Evolutionary conservation across 2,888 invertebrate species (phyloP), one percentile per base, ranked within the genome.

Genomic region (Nasonia oneida): DNA sequence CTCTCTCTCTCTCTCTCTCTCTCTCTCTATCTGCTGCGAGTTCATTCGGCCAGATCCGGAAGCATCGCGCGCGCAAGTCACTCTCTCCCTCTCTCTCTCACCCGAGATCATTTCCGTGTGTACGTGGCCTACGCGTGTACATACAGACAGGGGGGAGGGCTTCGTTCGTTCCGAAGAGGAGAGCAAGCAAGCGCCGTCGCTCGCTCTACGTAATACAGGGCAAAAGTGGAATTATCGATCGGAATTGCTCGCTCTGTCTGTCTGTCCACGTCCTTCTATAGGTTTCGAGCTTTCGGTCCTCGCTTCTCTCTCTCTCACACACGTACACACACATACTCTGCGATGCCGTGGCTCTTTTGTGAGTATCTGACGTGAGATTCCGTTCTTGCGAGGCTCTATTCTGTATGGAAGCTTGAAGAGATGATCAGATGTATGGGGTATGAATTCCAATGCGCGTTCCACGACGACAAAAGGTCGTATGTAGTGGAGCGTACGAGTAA

Each of bases 141-240:
- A 70, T 39, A 39, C 2, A 64, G 10, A 64, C 18, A 64, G 64
- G 15, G 29, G 64, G 29, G 67, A 67, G 67, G 3, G n/a, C 57
- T 67, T 33, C 67, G 67, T 67, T 67, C 67, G 29, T 67, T 67
- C 33, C 14, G 33, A 15, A 67, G 67, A 29, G 33, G 67, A 67
- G 67, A 67, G 67, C 23, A 67, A 67, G 23, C 67, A 12, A 33
- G 67, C 29, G 67, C 12, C 47, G 78, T 29, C 23, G 23, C 23
- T 23, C 23, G 23, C 23, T 23, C 23, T 23, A 23, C 23, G 23
- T 23, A 23, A 23, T 23, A 23, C 23, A 15, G 57, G 29, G 74
- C 53, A 15, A 37, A 67, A 82, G 53, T 70, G 42, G 71, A 57
- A 79, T 82, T 86, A 86, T 86, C 86, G 86, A 86, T 86, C 61